Evolutionary conservation across 1,140 invertebrate species (phyloP).

Genomic region (Caligus rogercresseyi): DNA sequence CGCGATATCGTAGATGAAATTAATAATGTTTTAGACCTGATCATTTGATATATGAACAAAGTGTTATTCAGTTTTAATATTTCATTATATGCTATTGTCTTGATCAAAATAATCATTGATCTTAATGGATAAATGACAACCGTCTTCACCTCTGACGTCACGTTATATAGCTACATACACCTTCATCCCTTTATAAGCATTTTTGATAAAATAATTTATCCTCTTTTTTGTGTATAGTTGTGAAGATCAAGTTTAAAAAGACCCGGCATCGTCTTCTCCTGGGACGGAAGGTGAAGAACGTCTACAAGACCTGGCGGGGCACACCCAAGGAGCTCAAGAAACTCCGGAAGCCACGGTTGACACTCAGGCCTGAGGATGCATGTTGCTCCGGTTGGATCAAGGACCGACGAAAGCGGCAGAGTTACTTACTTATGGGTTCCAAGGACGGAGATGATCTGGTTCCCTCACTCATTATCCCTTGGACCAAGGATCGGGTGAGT

Average conservation of each 20-base stretch:
- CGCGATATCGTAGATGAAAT: too few species aligned
- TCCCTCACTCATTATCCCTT: conserved; percentile 34
- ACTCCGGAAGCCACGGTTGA: conserved; percentile 5
- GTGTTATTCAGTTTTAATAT: too few species aligned
- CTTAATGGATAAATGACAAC: too few species aligned
- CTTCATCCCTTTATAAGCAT: too few species aligned
- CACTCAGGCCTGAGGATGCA: neutral
- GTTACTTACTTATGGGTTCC: conserved; percentile 36
- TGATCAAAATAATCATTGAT: too few species aligned
- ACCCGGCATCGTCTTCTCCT: conserved; percentile 16
- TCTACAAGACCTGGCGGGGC: conserved; percentile 17
- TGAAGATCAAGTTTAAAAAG: conserved; percentile 21
- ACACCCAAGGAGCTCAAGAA: conserved; percentile 10
- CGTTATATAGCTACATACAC: too few species aligned
- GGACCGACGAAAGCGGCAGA: neutral
- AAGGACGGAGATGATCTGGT: conserved; percentile 28
- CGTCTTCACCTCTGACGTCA: too few species aligned
- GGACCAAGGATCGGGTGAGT: conserved; percentile 31
- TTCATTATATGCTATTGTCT: too few species aligned
- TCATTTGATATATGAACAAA: too few species aligned
- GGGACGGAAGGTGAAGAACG: conserved; percentile 20
- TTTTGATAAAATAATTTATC: too few species aligned
- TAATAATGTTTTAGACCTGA: too few species aligned
- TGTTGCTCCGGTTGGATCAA: neutral
- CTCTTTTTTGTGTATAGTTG: conserved; percentile 9